These are phyloP conservation scores for Petroica traversi DNA, from an alignment of 2,113 vertebrate genomes.

Conservation along the genomic window DNA sequence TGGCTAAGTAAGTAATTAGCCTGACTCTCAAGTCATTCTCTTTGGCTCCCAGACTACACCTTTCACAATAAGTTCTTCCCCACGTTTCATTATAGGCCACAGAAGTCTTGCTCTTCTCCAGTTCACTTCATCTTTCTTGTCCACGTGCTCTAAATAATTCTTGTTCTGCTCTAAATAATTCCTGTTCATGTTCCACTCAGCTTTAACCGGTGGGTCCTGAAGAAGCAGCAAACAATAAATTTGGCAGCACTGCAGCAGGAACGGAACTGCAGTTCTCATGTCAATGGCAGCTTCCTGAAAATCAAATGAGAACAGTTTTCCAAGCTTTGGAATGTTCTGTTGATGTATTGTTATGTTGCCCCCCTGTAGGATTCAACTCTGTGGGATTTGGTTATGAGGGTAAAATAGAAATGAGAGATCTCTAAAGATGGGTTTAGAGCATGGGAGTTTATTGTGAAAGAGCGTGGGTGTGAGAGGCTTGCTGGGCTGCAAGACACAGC, in stretches of 20 bases:
- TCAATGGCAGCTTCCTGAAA: not conserved
- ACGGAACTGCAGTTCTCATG: rapidly evolving
- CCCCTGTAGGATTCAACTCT: no score
- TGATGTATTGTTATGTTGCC: not conserved
- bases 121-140: rapidly evolving
- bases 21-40: not conserved
- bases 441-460: no score
- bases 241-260: not conserved
- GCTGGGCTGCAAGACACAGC: no score
- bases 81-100: not conserved
- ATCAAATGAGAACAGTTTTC: not conserved
- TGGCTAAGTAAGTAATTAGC: not conserved
- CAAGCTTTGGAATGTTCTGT: not conserved
- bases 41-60: not conserved
- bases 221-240: conserved; percentile 4
- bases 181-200: not conserved
- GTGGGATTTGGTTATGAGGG: no score
- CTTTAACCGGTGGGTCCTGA: not conserved
- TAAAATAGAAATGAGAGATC: no score
- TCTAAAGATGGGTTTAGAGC: no score
- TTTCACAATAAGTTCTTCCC: not conserved
- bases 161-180: not conserved
- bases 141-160: not conserved
- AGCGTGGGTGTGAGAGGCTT: no score
- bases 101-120: rapidly evolving